Percentiles rank a stretch among this genome's conserved stretches.
These are phyloP conservation scores for Stratiomys singularior DNA, from an alignment of 2,888 invertebrate genomes.

Conservation along the genomic window DNA sequence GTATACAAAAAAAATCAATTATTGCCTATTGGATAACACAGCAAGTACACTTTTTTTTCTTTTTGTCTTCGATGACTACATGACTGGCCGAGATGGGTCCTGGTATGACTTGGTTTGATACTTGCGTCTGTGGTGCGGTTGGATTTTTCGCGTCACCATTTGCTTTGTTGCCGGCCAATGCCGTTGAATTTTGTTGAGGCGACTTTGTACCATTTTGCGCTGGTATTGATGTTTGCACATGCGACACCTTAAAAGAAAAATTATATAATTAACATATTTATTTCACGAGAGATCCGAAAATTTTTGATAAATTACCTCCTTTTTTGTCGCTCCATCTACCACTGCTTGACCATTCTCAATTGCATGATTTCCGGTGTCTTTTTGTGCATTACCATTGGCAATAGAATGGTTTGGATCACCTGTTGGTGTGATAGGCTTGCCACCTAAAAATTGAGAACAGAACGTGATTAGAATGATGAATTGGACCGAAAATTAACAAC, in stretches of 20 bases:
- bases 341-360: constrained; percentile 64
- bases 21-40: constrained; percentile 85
- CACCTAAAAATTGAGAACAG: constrained; percentile 59
- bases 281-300: background rate
- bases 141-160: constrained; percentile 60
- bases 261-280: constrained; percentile 27
- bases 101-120: constrained; percentile 72
- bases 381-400: constrained; percentile 57
- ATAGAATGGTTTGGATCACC: constrained; percentile 59
- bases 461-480: too few species aligned
- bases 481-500: too few species aligned
- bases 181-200: constrained; percentile 58
- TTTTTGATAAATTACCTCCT: constrained; percentile 57
- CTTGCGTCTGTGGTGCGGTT: constrained; percentile 64
- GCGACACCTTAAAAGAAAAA: constrained; percentile 59
- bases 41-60: constrained; percentile 95
- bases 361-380: constrained; percentile 56
- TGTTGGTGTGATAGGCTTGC: constrained; percentile 66
- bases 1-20: constrained; percentile 47
- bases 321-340: constrained; percentile 63
- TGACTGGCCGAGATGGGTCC: constrained; percentile 88
- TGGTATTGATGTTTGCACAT: constrained; percentile 59
- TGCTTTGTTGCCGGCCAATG: constrained; percentile 56
- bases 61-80: constrained; percentile 83
- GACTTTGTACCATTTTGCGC: constrained; percentile 66